Evolutionary conservation across 2,888 invertebrate genomes (phyloP), one percentile per base, ranked within the genome.

Genomic region (Stenichneumon culpator): DNA sequence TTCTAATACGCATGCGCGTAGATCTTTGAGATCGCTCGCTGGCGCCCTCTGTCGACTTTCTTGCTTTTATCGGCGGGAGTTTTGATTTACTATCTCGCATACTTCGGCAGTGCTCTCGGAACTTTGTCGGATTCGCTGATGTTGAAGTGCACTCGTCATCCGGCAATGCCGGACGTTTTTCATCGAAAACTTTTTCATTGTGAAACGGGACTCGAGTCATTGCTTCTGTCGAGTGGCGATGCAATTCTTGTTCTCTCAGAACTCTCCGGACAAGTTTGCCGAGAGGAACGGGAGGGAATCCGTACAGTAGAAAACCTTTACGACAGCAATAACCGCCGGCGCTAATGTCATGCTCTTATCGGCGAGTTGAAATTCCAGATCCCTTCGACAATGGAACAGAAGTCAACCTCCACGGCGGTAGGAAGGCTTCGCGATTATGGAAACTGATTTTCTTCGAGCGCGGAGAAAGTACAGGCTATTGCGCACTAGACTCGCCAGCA

Each of bases 321-420:
- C 60, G 75, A 79, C 75, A 44, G 75, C 72, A 82, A 52, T 75
- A 75, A 79, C 39, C 57, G 28, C 72, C 4, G 39, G 63, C 72
- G 79, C 70, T 81, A 79, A 85, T 85, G 82, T 82, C 14, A 4
- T 63, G 57, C 36, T 79, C 47, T 85, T 79, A 85, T 85, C 85
- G 52, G 69, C 25, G 50, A 44, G 60, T 32, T n/a, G 47, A 44
- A 65, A 80, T 70, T 28, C 47, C 16, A 16, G 54, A 57, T 67
- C 70, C 70, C 70, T 73, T 60, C 75, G 72, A 75, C 82, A 82
- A 82, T 79, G 74, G 70, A 57, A 75, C 70, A 67, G 60, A 72
- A 82, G 75, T 85, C 39, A 60, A 50, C 14, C 28, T 22, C 19
- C 25, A 25, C 57, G 57, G 25, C 11, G 25, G 3, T 11, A 3